Evolutionary conservation across 2,888 invertebrate species (phyloP), one percentile per base, ranked within the genome.

Genomic region (Tryphoninae sp.): DNA sequence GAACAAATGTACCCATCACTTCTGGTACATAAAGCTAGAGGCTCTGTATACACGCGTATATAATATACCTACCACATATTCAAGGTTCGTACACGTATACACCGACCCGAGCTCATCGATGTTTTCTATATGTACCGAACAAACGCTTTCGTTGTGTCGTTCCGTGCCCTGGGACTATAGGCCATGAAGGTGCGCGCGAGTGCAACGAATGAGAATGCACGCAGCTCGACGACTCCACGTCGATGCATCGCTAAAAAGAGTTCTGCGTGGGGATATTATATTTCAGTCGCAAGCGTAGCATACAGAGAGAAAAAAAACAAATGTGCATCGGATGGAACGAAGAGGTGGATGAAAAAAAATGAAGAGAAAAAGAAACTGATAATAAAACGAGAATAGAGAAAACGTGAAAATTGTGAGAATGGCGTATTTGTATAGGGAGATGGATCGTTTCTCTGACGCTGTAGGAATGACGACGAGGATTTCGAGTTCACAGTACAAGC

Each of bases 1-100:
- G 90, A 91, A 91, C 89, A 89, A 91, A 91, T 88, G 90, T 89
- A 89, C 86, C 89, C 89, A 91, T 92, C 91, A 90, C 89, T 92
- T 91, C 90, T 91, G 91, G 89, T 90, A 91, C 91, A 92, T 91
- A 92, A 91, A 91, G 87, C 69, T 19, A 72, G 79, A 68, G 71
- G 71, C 65, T 74, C 8, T 74, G 40, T 64, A 26, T 11, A 64
- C 53, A 40, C 62, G 40, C 26, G 45, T 40, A 55, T 33, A 64
- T 26, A 26, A 40, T 58, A 55, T 55, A 4, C 19, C 45, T 55
- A 4, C 19, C 45, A 42, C 8, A 75, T 53, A 75, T 58, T 11
- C 53, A 58, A 8, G n/a, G 45, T 13, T 53, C 2, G 13, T n/a
- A 26, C n/a, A 2, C 9, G 19, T 9, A n/a, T 49, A 19, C 9